Conservation (phyloP, 1,140 invertebrate genomes). For the Spodoptera litura region DNA sequence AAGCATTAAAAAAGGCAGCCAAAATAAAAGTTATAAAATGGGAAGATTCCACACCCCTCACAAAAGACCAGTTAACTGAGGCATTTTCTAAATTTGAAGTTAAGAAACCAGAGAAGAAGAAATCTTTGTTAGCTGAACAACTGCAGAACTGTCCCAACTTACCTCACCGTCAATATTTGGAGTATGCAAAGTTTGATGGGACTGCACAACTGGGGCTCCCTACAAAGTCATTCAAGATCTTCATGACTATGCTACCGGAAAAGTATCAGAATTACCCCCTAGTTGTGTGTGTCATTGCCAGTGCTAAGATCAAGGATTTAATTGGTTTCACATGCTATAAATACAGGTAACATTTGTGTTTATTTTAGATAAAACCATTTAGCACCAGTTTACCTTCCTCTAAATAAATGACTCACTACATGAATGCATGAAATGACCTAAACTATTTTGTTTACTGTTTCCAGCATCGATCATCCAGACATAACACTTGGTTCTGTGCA, state of each 20-base stretch:
- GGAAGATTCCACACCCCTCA: conserved; percentile 87
- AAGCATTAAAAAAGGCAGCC: conserved; percentile 93
- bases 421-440: background rate
- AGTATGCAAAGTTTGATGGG: conserved; percentile 97
- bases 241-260: conserved; percentile 93
- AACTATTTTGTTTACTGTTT: conserved; percentile 51
- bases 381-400: background rate
- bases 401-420: background rate
- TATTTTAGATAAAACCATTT: background rate
- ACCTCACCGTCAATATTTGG: conserved; percentile 94
- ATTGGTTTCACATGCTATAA: conserved; percentile 97
- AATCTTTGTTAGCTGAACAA: conserved; percentile 90
- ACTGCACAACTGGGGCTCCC: conserved; percentile 92
- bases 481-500: conserved; percentile 87
- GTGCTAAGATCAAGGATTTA: conserved; percentile 96
- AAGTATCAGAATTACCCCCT: conserved; percentile 94
- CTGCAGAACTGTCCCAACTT: conserved; percentile 91
- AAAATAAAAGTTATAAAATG: conserved; percentile 93
- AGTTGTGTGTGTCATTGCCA: conserved; percentile 91
- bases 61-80: conserved; percentile 88
- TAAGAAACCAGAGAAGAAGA: conserved; percentile 72
- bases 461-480: conserved; percentile 87
- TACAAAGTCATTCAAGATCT: conserved; percentile 94
- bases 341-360: conserved; percentile 87
- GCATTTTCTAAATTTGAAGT: conserved; percentile 89